Base-by-base conservation (phyloP, 2,797 vertebrate genomes). In the Micrastur ruficollis region DNA sequence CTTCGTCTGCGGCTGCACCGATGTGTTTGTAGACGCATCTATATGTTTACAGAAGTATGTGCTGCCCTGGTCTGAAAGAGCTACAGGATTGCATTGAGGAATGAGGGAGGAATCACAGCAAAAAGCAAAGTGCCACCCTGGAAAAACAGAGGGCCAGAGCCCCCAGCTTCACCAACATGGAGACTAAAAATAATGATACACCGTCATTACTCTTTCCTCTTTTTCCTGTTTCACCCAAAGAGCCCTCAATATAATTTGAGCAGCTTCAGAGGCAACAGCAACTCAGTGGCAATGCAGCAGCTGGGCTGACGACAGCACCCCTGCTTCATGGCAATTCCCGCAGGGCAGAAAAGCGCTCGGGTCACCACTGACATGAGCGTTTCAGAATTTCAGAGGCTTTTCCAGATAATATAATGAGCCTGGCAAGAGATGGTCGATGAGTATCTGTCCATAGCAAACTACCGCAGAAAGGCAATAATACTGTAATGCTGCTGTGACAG, bases 241-340 rank as follows among this genome's bases (percentile, higher is more conserved):
- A 80, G 26, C 42, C 23, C 17, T 19, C 23, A 23, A 1, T 14
- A 25, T 3, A 31, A 59, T 5, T 2, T 15, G 19, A 73, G 52
- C 68, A 68, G 38, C 47, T 73, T 15, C 32, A 55, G 61, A 56
- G 27, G 53, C 40, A 71, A 12, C 42, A 52, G 58, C 3, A 47
- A 6, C 44, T 32, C n/a, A 8, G 32, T 6, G 38, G 50, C 58
- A 50, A 12, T 1, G 56, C 42, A 25, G 46, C 0, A 1, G 42
- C 81, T 3, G 6, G 27, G 61, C 68, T 66, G 63, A 44, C 0
- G 0, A 12, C n/a, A 56, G 63, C 67, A 46, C 20, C 12, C 22
- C 26, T 0, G 14, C 42, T 71, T 18, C 31, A 9, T 0, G 15
- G 50, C 1, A 2, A 25, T 8, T 55, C 38, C 68, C 3, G 1